Evolutionary conservation across 2,797 vertebrate species (phyloP), one percentile per base, ranked within the genome.

Genomic region (Sebastes kiyomatsui): DNA sequence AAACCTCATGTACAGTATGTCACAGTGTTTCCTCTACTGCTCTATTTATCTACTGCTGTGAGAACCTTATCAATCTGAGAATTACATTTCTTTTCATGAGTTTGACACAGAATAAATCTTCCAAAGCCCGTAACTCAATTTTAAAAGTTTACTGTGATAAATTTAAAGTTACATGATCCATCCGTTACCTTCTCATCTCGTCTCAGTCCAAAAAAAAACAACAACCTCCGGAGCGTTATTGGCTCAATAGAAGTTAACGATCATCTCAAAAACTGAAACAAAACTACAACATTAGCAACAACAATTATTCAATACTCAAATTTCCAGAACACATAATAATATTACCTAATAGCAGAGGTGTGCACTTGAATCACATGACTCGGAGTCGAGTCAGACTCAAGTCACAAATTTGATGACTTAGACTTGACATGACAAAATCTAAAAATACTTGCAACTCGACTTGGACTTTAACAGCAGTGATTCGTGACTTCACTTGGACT

Each of bases 381-480:
- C 14, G 14, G 38, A 42, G 14, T 42, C 14, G 38, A 2, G 1
- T 46, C 42, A 46, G 1, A 46, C 42, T 18, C 42, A 18, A 18
- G 42, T 46, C 42, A 46, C 42, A 46, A 46, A 46, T 46, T 18
- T 18, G 42, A 46, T 46, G 42, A 46, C 42, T 46, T 46, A 46
- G 42, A 46, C 42, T 46, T 18, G 0, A 46, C 42, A 18, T 46
- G 42, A 46, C 42, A 46, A 18, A 46, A 46, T 18, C 42, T 7
- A 46, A 46, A 46, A 46, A 46, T 1, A 18, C 42, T 1, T 42
- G 38, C 38, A 16, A 16, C 0, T 42, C 38, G 0, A 42, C 38
- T 42, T 46, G 42, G 6, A 46, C 42, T 3, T 46, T 16, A 42
- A 42, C 38, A 42, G 13, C 38, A 16, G 16, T 18, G 16, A 18